Conservation (phyloP, 2,888 invertebrate species). For the Leucoma salicis region DNA sequence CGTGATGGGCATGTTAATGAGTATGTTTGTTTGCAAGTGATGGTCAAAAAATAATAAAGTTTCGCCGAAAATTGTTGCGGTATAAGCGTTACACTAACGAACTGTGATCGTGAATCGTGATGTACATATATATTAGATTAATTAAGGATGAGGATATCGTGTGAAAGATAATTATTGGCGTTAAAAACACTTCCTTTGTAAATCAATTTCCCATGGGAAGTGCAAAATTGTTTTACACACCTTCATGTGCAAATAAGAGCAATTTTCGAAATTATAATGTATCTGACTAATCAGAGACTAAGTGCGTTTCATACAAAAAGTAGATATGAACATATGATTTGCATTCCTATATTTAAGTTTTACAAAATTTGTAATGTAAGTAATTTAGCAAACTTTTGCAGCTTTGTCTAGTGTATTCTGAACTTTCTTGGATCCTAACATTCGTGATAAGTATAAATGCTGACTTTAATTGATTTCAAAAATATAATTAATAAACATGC, state of each 20-base stretch:
- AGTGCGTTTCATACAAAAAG: too few relatives aligned
- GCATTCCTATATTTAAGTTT: too few relatives aligned
- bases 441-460: too few relatives aligned
- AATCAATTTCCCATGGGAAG: constrained; percentile 7
- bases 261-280: constrained; percentile 1
- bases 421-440: too few relatives aligned
- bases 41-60: constrained; percentile 43
- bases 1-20: constrained; percentile 31
- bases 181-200: constrained; percentile 28
- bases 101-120: constrained; percentile 29
- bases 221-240: constrained; percentile 16
- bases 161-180: constrained; percentile 15
- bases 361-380: too few relatives aligned
- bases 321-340: too few relatives aligned
- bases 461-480: too few relatives aligned
- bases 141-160: constrained; percentile 31
- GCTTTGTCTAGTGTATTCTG: too few relatives aligned
- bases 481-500: too few relatives aligned
- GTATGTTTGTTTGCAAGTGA: constrained; percentile 33
- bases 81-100: constrained; percentile 39
- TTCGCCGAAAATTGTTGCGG: constrained; percentile 38
- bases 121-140: constrained; percentile 34
- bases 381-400: too few relatives aligned
- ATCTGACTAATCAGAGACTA: too few relatives aligned
- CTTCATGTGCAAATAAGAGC: constrained; percentile 6